These are phyloP conservation scores for Xylocopa sonorina DNA, from an alignment of 1,140 invertebrate genomes.

Conservation along the genomic window DNA sequence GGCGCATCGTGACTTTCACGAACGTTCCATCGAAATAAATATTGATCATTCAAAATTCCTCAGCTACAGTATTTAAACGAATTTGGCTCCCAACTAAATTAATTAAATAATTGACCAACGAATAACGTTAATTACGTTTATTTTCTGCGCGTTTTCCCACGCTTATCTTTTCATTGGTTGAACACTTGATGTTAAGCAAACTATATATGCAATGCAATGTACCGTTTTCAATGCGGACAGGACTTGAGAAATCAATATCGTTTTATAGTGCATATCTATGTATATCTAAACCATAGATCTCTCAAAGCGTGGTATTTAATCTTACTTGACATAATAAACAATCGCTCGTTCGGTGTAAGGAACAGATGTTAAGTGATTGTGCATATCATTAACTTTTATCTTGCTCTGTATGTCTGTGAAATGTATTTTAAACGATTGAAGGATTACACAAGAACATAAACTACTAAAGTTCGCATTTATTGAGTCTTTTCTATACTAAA, in stretches of 20 bases:
- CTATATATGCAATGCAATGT: neutral
- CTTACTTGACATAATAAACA: slow-evolving; percentile 58
- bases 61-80: neutral
- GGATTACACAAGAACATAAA: neutral
- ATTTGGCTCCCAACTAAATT: neutral
- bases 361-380: slow-evolving; percentile 16
- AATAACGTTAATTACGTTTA: neutral
- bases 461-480: neutral
- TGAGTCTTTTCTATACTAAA: slow-evolving; percentile 17
- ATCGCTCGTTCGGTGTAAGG: slow-evolving; percentile 7
- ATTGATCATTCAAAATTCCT: slow-evolving; percentile 9
- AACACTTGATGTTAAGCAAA: neutral
- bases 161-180: neutral
- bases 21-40: slow-evolving; percentile 19
- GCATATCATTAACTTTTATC: neutral
- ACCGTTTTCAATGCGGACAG: slow-evolving; percentile 21
- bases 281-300: slow-evolving; percentile 49
- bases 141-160: neutral
- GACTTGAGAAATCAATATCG: slow-evolving; percentile 56
- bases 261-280: slow-evolving; percentile 48
- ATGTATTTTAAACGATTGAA: neutral
- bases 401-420: slow-evolving; percentile 5
- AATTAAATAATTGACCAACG: neutral
- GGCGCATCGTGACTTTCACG: slow-evolving; percentile 28
- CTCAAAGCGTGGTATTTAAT: slow-evolving; percentile 57